phyloP scores from a whole-genome alignment of 2,888 invertebrate genomes.

The Eilema sororculum region DNA sequence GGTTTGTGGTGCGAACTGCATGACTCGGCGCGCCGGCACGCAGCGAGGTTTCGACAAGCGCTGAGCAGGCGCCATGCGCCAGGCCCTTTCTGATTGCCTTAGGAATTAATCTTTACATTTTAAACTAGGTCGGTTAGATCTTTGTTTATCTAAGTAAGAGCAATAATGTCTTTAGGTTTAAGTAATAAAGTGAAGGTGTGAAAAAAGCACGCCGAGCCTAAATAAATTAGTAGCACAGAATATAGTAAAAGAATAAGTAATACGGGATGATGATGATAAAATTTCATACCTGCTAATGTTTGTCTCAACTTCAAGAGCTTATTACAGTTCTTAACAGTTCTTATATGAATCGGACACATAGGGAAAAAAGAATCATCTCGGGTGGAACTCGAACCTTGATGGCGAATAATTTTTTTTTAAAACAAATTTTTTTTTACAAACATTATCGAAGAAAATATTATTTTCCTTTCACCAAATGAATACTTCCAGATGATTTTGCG shows the following conservation, averaged over 20 bases:
- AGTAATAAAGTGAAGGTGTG: not conserved
- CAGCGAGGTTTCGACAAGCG: constrained; percentile 41
- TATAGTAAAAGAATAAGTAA: not conserved
- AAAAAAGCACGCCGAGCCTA: not conserved
- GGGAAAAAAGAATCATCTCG: no score
- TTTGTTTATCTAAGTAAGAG: constrained; percentile 49
- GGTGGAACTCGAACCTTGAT: no score
- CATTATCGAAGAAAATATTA: no score
- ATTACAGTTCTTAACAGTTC: no score
- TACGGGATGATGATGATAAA: not conserved
- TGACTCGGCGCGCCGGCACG: constrained; percentile 59
- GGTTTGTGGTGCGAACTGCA: constrained; percentile 70
- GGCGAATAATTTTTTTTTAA: no score
- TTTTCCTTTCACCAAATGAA: no score
- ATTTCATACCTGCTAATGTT: not conserved
- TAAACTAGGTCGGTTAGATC: constrained; percentile 2
- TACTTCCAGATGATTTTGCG: no score
- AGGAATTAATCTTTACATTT: constrained; percentile 63
- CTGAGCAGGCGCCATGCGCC: constrained; percentile 59
- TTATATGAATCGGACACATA: no score
- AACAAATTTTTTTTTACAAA: no score
- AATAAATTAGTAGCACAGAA: not conserved
- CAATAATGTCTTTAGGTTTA: not conserved
- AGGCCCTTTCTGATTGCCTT: constrained; percentile 68
- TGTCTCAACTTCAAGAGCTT: no score